Base-by-base conservation (phyloP, 2,888 invertebrate genomes). In the Beris morrisii region DNA sequence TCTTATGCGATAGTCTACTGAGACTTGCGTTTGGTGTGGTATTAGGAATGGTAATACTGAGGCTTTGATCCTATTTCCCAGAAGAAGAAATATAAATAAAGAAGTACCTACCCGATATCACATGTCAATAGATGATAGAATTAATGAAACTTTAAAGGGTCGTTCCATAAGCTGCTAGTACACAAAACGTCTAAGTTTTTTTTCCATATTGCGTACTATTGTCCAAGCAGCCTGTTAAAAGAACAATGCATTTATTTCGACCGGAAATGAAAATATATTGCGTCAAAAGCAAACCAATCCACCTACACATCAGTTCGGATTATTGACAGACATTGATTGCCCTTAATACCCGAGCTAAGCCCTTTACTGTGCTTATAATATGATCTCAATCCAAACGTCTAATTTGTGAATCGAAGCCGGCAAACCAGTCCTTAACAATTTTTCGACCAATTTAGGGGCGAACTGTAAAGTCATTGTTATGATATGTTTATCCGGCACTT, bases 261-360 rank as follows among this genome's bases (percentile, higher is more conserved):
- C 63, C 63, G 63, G 63, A 63, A 63, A 52, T 63, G 52, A 63
- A 63, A 38, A 61, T 48, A 43, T 38, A 22, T 53, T 53, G 38
- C 38, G 52, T 43, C 43, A 63, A 63, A 63, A n/a, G 38, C 53
- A 59, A 59, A n/a, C 38, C 45, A 55, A 46, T 64, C 64, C 54
- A 22, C 64, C 64, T 43, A 55, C 64, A 46, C 52, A 64, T 45
- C 43, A 30, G 30, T 45, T 52, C 44, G 38, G 43, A 54, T 54
- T 64, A 64, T 64, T 64, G 64, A 52, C 64, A 64, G 64, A 64
- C 64, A 64, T 64, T 64, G 64, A 64, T 64, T 64, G 54, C 64
- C 53, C 45, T 54, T 64, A 54, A 64, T 61, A 43, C 38, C 22
- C 12, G 4, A 12, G 38, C 61, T 61, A 50, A 61, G 52, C 32